Evolutionary conservation across 1,140 invertebrate genomes (phyloP), one percentile per base, ranked within the genome.

Genomic region (Cotesia typhae): DNA sequence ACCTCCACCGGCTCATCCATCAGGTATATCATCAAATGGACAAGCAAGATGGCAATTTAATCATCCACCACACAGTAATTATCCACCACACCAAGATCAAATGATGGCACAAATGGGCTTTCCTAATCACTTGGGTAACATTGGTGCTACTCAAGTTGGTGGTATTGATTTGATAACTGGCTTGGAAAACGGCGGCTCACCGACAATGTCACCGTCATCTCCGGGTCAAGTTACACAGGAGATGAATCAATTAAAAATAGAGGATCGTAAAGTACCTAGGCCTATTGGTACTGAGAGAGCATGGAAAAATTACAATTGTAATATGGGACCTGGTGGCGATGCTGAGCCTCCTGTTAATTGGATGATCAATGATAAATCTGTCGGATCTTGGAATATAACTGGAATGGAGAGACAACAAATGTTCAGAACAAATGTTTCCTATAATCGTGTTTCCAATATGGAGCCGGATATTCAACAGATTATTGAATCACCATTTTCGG

Each of bases 211-310:
- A 52, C 89, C 90, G 1, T 89, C 88, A 61, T 84, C 87, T 20
- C 80, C 85, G 4, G 82, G 74, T 6, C 83, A 86, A 57, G 78
- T 82, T 3, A 67, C 79, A 9, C 81, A 83, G 64, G 85, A 85
- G 66, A 82, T 83, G 77, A 80, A 71, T 61, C 80, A 84, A 78
- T 85, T 84, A 47, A 86, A 86, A 60, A 79, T 89, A 70, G 91
- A 94, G 78, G 91, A 93, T 76, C 89, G 92, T 53, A 93, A 94
- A 79, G 89, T 91, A 75, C 92, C 92, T 37, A 89, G 92, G 5
- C 92, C 93, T 17, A 94, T 94, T 78, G 93, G 93, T 76, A 94
- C 91, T 0, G 92, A 93, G 82, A 88, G 92, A 78, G 90, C 92
- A 6, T 92, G 92, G 89, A 93, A 93, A 66, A 89, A 88, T 82